phyloP scores from a whole-genome alignment of 64 coral and sea anemone genomes.

The Montipora sp. region DNA sequence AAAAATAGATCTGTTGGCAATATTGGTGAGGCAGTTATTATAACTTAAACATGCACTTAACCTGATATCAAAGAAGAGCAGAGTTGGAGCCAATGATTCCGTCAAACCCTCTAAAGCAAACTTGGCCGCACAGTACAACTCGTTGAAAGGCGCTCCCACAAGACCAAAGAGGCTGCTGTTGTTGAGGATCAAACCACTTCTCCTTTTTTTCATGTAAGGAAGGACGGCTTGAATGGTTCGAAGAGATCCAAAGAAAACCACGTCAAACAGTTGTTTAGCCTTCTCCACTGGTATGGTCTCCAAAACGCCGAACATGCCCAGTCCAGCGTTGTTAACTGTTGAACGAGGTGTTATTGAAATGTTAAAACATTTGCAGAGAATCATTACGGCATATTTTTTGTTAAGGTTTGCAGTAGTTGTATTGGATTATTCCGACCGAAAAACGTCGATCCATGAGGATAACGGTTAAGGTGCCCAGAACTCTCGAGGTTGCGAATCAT shows the following conservation, averaged over 20 bases:
- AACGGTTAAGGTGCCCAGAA: too few species aligned
- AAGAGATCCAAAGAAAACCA: constrained; percentile 53
- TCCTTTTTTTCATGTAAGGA: constrained; percentile 54
- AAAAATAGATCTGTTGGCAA: too few species aligned
- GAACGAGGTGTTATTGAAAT: not conserved
- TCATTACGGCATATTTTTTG: too few species aligned
- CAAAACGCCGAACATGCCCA: not conserved
- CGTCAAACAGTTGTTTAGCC: constrained; percentile 43
- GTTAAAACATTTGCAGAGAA: too few species aligned
- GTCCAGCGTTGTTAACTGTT: constrained; percentile 63
- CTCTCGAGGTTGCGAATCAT: too few species aligned
- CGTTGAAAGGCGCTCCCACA: constrained; percentile 20
- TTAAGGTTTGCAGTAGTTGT: too few species aligned
- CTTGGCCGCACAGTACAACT: constrained; percentile 70
- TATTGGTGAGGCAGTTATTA: too few species aligned
- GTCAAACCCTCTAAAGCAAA: constrained; percentile 72
- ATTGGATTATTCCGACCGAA: too few species aligned
- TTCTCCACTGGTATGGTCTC: constrained; percentile 33
- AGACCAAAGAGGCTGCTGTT: constrained; percentile 60
- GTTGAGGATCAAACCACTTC: constrained; percentile 49
- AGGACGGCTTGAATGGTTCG: constrained; percentile 47
- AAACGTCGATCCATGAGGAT: too few species aligned
- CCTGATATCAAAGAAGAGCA: constrained; percentile 70
- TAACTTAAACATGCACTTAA: not conserved
- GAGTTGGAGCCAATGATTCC: constrained; percentile 57